phyloP scores from a whole-genome alignment of 2,888 invertebrate genomes.

The Dryadula phaetusa region DNA sequence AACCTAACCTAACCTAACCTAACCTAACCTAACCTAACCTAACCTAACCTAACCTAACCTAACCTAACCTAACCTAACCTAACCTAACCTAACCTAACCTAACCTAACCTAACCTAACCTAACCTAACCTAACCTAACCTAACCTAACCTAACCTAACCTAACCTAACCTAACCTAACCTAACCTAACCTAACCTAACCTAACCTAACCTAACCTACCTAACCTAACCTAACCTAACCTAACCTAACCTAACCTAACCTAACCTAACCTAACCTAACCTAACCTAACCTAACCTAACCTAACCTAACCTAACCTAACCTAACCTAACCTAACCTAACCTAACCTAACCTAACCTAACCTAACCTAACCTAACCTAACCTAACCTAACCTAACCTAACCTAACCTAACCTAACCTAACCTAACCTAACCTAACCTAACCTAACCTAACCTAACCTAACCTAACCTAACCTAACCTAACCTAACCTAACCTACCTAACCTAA shows the following conservation, averaged over 20 bases:
- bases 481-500: too few species aligned
- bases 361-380: too few species aligned
- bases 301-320: constrained; percentile 34
- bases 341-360: too few species aligned
- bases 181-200: constrained; percentile 19
- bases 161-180: constrained; percentile 34
- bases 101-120: constrained; percentile 34
- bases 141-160: constrained; percentile 34
- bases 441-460: too few species aligned
- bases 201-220: too few species aligned
- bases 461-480: too few species aligned
- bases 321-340: constrained; percentile 34
- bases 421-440: too few species aligned
- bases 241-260: constrained; percentile 29
- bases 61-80: constrained; percentile 34
- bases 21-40: constrained; percentile 34
- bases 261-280: constrained; percentile 34
- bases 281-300: constrained; percentile 34
- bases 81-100: constrained; percentile 34
- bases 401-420: too few species aligned
- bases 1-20: constrained; percentile 34
- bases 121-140: constrained; percentile 34
- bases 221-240: too few species aligned
- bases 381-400: too few species aligned
- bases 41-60: constrained; percentile 34